Evolutionary conservation across 2,113 vertebrate species (phyloP).

Genomic region (Pollimyrus isidori): DNA sequence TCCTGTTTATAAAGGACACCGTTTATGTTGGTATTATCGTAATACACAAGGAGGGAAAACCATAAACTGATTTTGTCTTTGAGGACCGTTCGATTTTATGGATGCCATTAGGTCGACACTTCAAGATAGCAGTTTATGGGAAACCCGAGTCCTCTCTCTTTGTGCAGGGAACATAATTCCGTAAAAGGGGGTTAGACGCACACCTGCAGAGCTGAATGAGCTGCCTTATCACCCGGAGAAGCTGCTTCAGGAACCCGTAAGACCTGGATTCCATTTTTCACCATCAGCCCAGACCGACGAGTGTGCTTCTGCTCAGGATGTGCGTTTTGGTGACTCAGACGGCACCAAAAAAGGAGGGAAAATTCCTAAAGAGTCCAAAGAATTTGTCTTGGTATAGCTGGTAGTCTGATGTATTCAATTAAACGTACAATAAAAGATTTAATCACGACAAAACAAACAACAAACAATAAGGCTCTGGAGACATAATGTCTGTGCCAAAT

Average conservation of each 20-base stretch:
- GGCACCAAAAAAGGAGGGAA: not conserved
- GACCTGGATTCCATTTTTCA: not conserved
- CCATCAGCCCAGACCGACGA: not conserved
- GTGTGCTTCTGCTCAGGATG: not conserved
- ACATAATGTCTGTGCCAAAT: not conserved
- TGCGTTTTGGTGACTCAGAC: not conserved
- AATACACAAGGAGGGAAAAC: not conserved
- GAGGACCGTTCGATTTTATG: not conserved
- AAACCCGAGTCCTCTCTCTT: not conserved
- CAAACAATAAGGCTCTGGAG: not conserved
- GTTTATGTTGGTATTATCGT: not conserved
- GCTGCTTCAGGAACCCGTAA: not conserved
- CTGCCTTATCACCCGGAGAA: not conserved
- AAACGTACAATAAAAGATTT: not conserved
- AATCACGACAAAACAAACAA: not conserved
- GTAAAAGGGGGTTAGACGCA: not conserved
- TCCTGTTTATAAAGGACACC: not conserved
- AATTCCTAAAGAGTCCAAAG: too few species aligned
- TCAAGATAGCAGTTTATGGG: not conserved
- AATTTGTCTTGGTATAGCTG: not conserved
- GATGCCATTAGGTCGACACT: not conserved
- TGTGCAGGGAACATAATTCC: not conserved
- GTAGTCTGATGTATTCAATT: not conserved
- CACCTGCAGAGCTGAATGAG: not conserved
- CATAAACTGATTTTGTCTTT: not conserved